These are phyloP conservation scores for Pelodiscus sinensis DNA, from an alignment of 2,113 vertebrate species.

Conservation along the genomic window DNA sequence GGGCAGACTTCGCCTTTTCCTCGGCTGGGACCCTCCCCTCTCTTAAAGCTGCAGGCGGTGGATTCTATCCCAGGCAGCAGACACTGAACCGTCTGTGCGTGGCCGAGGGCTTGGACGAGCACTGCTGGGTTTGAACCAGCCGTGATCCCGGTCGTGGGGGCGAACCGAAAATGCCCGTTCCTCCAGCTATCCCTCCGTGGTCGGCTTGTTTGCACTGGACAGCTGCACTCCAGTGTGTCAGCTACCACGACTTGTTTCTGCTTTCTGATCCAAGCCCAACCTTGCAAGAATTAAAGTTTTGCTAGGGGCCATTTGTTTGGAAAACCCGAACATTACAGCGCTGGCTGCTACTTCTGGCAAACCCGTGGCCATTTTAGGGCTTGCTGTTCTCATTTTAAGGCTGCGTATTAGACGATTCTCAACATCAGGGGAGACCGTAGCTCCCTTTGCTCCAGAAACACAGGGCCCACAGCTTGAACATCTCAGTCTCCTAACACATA, in stretches of 20 bases:
- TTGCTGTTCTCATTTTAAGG: background rate
- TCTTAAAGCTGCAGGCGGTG: background rate
- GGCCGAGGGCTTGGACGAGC: background rate
- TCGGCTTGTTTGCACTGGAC: background rate
- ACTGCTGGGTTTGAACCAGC: background rate
- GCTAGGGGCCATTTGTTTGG: background rate
- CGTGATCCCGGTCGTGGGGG: background rate
- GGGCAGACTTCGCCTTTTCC: constrained; percentile 41
- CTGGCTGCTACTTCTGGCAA: background rate
- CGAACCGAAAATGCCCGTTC: background rate
- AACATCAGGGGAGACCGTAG: background rate
- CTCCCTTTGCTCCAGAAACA: background rate
- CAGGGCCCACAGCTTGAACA: background rate
- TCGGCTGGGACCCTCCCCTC: background rate
- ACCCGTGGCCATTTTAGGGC: background rate
- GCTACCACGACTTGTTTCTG: background rate
- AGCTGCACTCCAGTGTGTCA: background rate
- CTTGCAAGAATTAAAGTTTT: background rate
- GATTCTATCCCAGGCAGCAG: background rate
- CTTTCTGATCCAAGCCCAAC: background rate
- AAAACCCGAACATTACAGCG: background rate
- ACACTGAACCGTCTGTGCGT: background rate
- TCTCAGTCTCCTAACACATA: background rate
- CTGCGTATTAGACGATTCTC: background rate
- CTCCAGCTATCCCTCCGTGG: background rate